Evolutionary conservation across 1,140 invertebrate species (phyloP).

Genomic region (Bombus impatiens): DNA sequence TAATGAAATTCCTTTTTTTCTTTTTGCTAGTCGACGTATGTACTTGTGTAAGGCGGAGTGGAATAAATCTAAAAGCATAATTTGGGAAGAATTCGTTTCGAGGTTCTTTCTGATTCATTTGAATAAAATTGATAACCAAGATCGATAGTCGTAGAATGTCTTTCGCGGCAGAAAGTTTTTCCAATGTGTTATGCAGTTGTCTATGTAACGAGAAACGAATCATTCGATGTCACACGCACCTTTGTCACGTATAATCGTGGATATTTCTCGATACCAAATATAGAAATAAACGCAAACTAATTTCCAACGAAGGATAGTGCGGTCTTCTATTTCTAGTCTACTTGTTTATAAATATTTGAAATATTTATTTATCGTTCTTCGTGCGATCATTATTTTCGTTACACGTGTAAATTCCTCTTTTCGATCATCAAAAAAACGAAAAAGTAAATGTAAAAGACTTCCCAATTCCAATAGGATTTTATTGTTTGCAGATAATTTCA

Average conservation of each 20-base stretch:
- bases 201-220: background rate
- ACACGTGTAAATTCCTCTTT: too few species aligned
- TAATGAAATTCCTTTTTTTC: conserved; percentile 1
- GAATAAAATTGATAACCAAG: background rate
- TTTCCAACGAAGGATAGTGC: background rate
- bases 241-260: background rate
- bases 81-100: background rate
- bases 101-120: background rate
- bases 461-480: too few species aligned
- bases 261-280: background rate
- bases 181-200: background rate
- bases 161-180: background rate
- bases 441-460: too few species aligned
- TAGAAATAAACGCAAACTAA: background rate
- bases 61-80: background rate
- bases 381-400: too few species aligned
- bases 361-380: too few species aligned
- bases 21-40: too few species aligned
- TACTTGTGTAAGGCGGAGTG: too few species aligned
- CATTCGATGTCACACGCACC: background rate
- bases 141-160: too few species aligned
- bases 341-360: too few species aligned
- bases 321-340: too few species aligned
- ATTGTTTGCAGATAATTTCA: too few species aligned
- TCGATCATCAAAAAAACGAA: too few species aligned